phyloP scores from a whole-genome alignment of 2,797 vertebrate genomes.

The Lepilemur ruficaudatus region DNA sequence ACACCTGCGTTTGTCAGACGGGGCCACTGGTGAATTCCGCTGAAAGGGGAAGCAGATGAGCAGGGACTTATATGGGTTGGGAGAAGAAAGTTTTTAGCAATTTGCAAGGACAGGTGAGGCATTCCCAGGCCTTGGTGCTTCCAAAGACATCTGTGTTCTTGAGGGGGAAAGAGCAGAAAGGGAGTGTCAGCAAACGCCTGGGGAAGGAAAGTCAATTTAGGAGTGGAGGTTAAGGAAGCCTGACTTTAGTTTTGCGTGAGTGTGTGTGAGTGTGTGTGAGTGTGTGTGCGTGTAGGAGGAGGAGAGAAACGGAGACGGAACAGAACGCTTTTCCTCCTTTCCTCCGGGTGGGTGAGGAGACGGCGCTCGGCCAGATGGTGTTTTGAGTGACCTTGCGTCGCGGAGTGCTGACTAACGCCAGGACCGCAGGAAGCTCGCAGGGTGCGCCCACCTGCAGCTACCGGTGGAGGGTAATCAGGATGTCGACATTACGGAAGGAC shows the following conservation, averaged over 20 bases:
- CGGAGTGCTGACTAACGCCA: slow-evolving; percentile 52
- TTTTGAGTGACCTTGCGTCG: slow-evolving; percentile 78
- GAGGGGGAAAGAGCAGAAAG: not conserved
- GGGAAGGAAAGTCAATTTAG: not conserved
- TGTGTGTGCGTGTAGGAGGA: not conserved
- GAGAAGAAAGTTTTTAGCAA: not conserved
- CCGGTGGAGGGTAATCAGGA: not conserved
- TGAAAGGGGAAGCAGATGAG: accelerated
- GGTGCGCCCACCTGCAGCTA: slow-evolving; percentile 51
- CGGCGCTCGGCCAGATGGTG: slow-evolving; percentile 75
- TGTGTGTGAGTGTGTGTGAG: no score
- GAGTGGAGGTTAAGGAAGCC: not conserved
- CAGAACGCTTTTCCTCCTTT: not conserved
- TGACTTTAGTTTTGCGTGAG: not conserved
- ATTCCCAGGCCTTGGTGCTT: not conserved
- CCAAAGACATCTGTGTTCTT: not conserved
- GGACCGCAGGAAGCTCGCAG: slow-evolving; percentile 21
- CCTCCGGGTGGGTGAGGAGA: not conserved
- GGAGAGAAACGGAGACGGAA: no score
- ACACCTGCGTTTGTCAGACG: accelerated
- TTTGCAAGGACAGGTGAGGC: not conserved
- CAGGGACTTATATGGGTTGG: not conserved
- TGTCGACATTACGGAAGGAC: not conserved
- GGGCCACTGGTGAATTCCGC: not conserved
- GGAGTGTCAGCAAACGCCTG: not conserved